A percentile compares a stretch with the other conserved stretches of the same genome.
phyloP scores from a whole-genome alignment of 2,797 vertebrate species.

The Sebastes itinus region DNA sequence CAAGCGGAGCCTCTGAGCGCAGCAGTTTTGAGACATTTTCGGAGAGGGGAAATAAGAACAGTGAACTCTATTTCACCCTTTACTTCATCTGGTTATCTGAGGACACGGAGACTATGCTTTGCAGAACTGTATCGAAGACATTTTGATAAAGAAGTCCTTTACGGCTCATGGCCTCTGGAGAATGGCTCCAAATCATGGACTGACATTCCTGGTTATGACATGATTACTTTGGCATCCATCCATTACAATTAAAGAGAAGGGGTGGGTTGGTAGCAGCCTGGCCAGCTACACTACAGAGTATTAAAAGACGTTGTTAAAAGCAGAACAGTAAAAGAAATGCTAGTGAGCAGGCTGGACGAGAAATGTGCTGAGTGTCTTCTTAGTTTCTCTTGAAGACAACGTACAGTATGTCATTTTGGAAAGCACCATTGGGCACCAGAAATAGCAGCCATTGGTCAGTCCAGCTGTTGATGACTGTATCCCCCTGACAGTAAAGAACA shows the following conservation, averaged over 20 bases:
- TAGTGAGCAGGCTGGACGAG: background rate
- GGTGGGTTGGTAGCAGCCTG: background rate
- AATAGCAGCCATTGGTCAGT: background rate
- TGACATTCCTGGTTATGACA: constrained; percentile 11
- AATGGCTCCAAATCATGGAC: constrained; percentile 13
- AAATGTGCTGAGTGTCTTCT: background rate
- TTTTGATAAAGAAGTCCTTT: background rate
- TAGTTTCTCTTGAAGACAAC: background rate
- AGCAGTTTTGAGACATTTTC: constrained; percentile 28
- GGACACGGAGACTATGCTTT: constrained; percentile 18
- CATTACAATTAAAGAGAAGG: constrained; percentile 8
- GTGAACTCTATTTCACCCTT: constrained; percentile 57
- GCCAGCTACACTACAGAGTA: background rate
- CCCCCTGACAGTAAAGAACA: background rate
- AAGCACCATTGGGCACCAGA: background rate
- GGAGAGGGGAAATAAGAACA: constrained; percentile 9
- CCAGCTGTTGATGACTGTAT: background rate
- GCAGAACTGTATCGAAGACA: constrained; percentile 1
- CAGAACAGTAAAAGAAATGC: background rate
- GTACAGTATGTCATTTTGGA: background rate
- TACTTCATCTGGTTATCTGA: constrained; percentile 35
- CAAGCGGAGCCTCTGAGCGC: constrained; percentile 48
- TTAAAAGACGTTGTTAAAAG: background rate
- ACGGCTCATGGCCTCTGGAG: background rate
- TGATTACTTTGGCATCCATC: constrained; percentile 46